These are phyloP conservation scores for Pelodiscus sinensis DNA, from an alignment of 2,113 vertebrate genomes.

Conservation along the genomic window DNA sequence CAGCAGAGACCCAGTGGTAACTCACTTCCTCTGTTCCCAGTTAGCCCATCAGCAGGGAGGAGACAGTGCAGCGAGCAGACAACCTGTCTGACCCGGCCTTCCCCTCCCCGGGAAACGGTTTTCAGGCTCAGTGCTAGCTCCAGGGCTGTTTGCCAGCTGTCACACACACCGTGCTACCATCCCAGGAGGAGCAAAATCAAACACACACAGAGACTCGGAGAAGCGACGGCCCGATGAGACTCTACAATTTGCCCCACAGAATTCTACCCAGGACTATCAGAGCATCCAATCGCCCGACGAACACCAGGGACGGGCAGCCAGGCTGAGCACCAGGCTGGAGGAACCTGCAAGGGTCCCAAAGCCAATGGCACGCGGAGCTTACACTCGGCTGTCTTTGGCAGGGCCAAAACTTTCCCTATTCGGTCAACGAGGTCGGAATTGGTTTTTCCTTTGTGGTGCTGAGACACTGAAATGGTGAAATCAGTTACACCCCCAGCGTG, in stretches of 20 bases:
- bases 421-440: background rate
- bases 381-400: background rate
- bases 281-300: background rate
- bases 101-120: background rate
- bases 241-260: background rate
- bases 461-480: background rate
- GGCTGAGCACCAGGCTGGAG: background rate
- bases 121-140: background rate
- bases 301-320: background rate
- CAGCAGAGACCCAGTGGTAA: background rate
- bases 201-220: background rate
- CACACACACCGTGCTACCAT: background rate
- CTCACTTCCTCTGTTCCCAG: background rate
- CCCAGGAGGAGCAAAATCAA: background rate
- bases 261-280: background rate
- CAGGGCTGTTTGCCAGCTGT: background rate
- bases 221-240: background rate
- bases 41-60: background rate
- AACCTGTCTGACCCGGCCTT: background rate
- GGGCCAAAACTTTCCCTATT: background rate
- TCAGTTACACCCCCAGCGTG: background rate
- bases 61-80: background rate
- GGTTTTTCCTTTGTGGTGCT: background rate
- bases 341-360: accelerated
- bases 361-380: background rate